Conservation (phyloP, 2,888 invertebrate genomes). For the Melanostoma mellinum region DNA sequence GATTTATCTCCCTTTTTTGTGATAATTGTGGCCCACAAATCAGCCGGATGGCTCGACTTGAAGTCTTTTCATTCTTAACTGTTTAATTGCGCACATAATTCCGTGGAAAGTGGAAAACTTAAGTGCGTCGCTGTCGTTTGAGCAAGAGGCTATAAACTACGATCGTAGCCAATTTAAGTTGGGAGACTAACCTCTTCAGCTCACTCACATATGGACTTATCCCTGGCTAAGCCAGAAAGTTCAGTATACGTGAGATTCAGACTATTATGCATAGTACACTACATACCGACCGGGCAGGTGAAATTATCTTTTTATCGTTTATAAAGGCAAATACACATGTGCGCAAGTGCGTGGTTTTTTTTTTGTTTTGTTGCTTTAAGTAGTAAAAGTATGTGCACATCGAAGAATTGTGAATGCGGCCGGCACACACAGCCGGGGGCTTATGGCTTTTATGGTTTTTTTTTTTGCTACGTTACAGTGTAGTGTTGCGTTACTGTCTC, state of each 20-base stretch:
- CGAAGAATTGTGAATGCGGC: constrained; percentile 35
- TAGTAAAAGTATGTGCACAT: constrained; percentile 57
- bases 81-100: constrained; percentile 53
- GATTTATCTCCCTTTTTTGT: constrained; percentile 7
- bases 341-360: constrained; percentile 44
- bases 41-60: constrained; percentile 32
- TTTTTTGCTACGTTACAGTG: constrained; percentile 3
- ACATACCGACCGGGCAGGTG: constrained; percentile 46
- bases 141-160: constrained; percentile 27
- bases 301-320: constrained; percentile 67
- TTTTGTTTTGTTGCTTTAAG: background rate
- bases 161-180: constrained; percentile 31
- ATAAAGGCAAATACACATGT: constrained; percentile 50
- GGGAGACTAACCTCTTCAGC: constrained; percentile 20
- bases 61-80: constrained; percentile 35
- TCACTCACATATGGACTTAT: constrained; percentile 31
- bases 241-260: constrained; percentile 27
- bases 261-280: constrained; percentile 35
- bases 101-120: constrained; percentile 58
- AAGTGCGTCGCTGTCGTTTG: constrained; percentile 41
- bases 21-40: constrained; percentile 58
- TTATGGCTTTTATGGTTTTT: constrained; percentile 44
- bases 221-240: constrained; percentile 7
- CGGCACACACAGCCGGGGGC: constrained; percentile 58
- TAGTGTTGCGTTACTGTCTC: constrained; percentile 10